These are phyloP conservation scores for Volucella zonaria DNA, from an alignment of 2,888 invertebrate species.

Conservation along the genomic window DNA sequence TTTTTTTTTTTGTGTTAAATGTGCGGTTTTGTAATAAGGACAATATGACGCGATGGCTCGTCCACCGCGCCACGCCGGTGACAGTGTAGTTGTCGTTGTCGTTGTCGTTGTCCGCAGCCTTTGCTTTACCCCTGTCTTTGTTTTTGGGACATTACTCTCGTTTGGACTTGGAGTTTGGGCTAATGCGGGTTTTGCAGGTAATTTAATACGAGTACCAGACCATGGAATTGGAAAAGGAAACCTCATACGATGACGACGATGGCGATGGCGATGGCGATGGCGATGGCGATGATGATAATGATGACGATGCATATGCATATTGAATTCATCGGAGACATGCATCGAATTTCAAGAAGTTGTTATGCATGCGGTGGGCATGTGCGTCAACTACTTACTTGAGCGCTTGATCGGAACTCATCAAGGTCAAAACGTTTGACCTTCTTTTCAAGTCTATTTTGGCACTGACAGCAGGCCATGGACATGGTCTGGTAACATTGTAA, in stretches of 20 bases:
- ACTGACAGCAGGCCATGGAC: neutral
- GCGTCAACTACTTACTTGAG: neutral
- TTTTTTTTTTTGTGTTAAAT: constrained; percentile 49
- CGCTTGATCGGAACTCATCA: constrained; percentile 42
- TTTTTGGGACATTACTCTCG: constrained; percentile 45
- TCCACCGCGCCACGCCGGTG: constrained; percentile 29
- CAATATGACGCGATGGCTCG: constrained; percentile 54
- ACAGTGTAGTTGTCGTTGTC: constrained; percentile 51
- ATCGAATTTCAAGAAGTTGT: constrained; percentile 60
- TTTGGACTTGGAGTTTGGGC: constrained; percentile 26
- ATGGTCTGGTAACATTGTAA: neutral
- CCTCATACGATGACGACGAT: constrained; percentile 7
- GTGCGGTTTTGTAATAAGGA: constrained; percentile 74
- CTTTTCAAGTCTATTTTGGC: constrained; percentile 7
- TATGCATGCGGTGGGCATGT: constrained; percentile 43
- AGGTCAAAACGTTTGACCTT: constrained; percentile 50
- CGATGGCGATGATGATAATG: neutral
- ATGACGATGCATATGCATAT: constrained; percentile 52
- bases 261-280: too few species aligned
- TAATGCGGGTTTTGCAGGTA: constrained; percentile 65
- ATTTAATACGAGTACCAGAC: constrained; percentile 55
- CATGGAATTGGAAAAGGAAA: constrained; percentile 17
- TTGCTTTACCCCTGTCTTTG: neutral
- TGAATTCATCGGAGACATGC: constrained; percentile 36
- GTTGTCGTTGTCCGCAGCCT: constrained; percentile 40